Conservation (phyloP, 2,797 vertebrate genomes). For the Sebastes ruberrimus region DNA sequence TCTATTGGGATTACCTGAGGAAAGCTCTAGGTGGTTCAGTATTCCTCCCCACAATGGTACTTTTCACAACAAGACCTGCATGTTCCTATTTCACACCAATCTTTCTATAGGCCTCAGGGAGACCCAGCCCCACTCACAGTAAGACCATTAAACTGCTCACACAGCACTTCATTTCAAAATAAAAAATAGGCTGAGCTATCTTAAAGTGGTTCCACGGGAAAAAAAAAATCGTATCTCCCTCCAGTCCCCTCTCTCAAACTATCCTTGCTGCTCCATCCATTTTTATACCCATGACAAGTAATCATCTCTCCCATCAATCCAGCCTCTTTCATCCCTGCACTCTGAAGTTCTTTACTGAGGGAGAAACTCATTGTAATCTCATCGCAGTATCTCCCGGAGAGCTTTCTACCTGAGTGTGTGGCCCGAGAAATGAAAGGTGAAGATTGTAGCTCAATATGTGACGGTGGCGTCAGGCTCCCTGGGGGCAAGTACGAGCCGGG, state of each 20-base stretch:
- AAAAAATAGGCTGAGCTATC: slow-evolving; percentile 74
- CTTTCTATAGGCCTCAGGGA: slow-evolving; percentile 65
- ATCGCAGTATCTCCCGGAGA: slow-evolving; percentile 76
- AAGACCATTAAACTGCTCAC: slow-evolving; percentile 78
- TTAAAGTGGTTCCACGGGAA: slow-evolving; percentile 69
- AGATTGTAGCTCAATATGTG: slow-evolving; percentile 75
- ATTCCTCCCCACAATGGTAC: slow-evolving; percentile 55
- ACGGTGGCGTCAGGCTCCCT: slow-evolving; percentile 53
- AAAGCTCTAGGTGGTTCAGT: slow-evolving; percentile 60
- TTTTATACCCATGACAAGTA: slow-evolving; percentile 83
- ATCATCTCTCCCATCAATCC: slow-evolving; percentile 82
- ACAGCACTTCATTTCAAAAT: slow-evolving; percentile 77
- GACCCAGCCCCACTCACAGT: slow-evolving; percentile 62
- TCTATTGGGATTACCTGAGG: slow-evolving; percentile 68
- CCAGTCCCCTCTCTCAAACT: slow-evolving; percentile 68
- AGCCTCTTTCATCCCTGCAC: slow-evolving; percentile 77
- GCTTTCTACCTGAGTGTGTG: slow-evolving; percentile 76
- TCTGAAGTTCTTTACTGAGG: slow-evolving; percentile 75
- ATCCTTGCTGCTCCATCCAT: slow-evolving; percentile 72
- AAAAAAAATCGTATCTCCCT: slow-evolving; percentile 72
- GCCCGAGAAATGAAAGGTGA: slow-evolving; percentile 76
- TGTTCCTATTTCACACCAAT: slow-evolving; percentile 77
- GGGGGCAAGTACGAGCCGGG: slow-evolving; percentile 61
- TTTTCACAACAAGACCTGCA: slow-evolving; percentile 61
- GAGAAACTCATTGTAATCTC: slow-evolving; percentile 82